Evolutionary conservation across 2,888 invertebrate species (phyloP).

Genomic region (Chrysopilus asiliformis): DNA sequence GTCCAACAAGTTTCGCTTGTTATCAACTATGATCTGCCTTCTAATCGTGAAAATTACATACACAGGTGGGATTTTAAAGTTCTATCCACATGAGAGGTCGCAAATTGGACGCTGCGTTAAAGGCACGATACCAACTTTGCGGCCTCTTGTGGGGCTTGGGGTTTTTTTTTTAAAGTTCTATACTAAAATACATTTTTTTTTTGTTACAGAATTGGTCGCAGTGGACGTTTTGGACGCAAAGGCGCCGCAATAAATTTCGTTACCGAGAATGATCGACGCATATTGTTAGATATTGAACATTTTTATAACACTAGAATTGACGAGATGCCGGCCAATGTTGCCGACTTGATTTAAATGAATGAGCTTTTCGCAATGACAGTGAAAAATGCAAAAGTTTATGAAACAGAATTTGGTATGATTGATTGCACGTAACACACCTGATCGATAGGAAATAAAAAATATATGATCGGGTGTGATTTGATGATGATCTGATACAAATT

Average conservation of each 20-base stretch:
- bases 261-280: constrained; percentile 87
- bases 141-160: too few species aligned
- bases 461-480: too few species aligned
- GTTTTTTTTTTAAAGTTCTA: too few species aligned
- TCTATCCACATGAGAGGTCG: neutral
- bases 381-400: too few species aligned
- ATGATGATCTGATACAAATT: too few species aligned
- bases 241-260: constrained; percentile 99
- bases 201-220: constrained; percentile 84
- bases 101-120: constrained; percentile 16
- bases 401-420: too few species aligned
- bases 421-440: too few species aligned
- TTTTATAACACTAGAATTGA: constrained; percentile 97
- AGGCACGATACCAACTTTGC: too few species aligned
- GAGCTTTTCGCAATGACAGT: too few species aligned
- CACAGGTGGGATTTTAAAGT: constrained; percentile 61
- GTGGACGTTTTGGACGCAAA: constrained; percentile 99
- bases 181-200: too few species aligned
- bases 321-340: constrained; percentile 99
- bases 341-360: constrained; percentile 85
- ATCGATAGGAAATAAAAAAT: too few species aligned
- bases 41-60: constrained; percentile 99
- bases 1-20: constrained; percentile 99
- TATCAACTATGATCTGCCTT: constrained; percentile 99
- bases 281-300: constrained; percentile 92